Conservation (phyloP, 2,113 vertebrate species). For the Callipepla squamata region DNA sequence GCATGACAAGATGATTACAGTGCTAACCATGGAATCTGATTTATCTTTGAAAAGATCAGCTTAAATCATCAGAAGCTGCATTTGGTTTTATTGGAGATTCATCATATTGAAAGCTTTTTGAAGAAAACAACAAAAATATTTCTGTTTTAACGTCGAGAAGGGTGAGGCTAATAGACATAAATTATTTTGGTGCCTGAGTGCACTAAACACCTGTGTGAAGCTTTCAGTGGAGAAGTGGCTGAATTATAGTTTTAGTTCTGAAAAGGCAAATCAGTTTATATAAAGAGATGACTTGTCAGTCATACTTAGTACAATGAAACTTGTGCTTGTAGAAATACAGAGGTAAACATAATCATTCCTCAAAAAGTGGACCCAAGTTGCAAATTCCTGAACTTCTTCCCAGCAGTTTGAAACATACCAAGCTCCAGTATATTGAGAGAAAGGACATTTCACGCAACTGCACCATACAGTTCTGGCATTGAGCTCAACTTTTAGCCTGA, state of each 20-base stretch:
- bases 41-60: slow-evolving; percentile 64
- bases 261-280: slow-evolving; percentile 41
- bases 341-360: not conserved
- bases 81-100: slow-evolving; percentile 69
- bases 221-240: not conserved
- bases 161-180: slow-evolving; percentile 56
- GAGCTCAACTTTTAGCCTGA: not conserved
- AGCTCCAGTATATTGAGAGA: not conserved
- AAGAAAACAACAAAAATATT: slow-evolving; percentile 67
- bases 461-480: not conserved
- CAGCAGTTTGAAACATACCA: not conserved
- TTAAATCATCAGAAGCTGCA: slow-evolving; percentile 62
- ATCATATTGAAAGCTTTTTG: slow-evolving; percentile 70
- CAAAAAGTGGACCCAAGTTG: not conserved
- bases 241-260: slow-evolving; percentile 47
- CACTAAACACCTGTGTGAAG: slow-evolving; percentile 48
- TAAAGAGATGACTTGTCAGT: slow-evolving; percentile 36
- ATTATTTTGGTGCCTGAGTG: slow-evolving; percentile 34
- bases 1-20: slow-evolving; percentile 64
- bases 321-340: not conserved
- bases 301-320: not conserved
- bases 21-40: slow-evolving; percentile 58
- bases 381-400: not conserved
- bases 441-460: not conserved
- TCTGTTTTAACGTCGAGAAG: slow-evolving; percentile 62